Evolutionary conservation across 2,113 vertebrate genomes (phyloP).

Genomic region (Trematocara stigmaticum): DNA sequence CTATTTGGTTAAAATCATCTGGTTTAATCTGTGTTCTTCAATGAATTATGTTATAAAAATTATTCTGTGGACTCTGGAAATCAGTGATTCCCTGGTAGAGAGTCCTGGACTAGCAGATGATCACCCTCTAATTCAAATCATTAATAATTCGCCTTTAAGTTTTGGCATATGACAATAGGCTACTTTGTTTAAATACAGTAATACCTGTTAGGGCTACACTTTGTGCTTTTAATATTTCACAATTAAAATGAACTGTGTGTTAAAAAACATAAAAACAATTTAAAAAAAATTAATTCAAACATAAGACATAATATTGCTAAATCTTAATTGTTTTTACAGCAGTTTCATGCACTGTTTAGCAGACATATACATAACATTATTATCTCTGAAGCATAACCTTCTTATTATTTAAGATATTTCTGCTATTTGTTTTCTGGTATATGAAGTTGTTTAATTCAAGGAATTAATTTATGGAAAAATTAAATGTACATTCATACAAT

Average conservation of each 20-base stretch:
- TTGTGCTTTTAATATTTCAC: not conserved
- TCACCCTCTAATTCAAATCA: not conserved
- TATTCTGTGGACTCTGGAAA: not conserved
- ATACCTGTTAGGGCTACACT: too few species aligned
- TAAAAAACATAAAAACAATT: not conserved
- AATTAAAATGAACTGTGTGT: not conserved
- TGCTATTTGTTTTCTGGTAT: not conserved
- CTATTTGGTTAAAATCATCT: not conserved
- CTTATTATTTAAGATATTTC: not conserved
- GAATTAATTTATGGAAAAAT: too few species aligned
- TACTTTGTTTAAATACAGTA: not conserved
- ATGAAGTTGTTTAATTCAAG: too few species aligned
- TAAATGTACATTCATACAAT: too few species aligned
- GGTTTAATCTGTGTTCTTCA: not conserved
- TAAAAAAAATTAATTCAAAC: not conserved
- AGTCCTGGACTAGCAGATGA: not conserved
- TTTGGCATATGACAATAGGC: not conserved
- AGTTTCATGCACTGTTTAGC: not conserved
- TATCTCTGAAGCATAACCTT: not conserved
- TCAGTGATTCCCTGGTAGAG: not conserved
- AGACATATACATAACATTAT: not conserved
- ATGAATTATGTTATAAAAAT: not conserved
- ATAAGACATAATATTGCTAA: not conserved
- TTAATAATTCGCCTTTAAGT: not conserved
- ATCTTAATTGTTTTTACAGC: not conserved